These are phyloP conservation scores for Chrysocyon brachyurus DNA, from an alignment of 2,797 vertebrate species.

Conservation along the genomic window DNA sequence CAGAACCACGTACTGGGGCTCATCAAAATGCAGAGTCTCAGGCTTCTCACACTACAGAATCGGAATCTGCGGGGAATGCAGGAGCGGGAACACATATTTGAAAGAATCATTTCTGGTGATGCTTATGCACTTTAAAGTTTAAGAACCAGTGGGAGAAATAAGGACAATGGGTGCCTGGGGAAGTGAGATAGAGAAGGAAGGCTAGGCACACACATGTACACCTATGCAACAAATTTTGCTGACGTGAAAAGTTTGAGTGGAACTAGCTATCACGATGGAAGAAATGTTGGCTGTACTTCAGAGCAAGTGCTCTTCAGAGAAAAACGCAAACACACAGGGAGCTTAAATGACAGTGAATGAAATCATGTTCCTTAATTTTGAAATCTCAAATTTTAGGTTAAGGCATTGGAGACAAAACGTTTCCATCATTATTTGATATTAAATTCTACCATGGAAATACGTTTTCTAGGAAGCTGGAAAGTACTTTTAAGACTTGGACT, in stretches of 20 bases:
- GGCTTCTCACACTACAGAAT: neutral
- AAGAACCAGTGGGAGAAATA: neutral
- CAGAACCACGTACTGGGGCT: neutral
- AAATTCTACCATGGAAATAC: neutral
- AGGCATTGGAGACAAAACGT: neutral
- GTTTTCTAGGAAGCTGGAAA: neutral
- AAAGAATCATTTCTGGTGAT: neutral
- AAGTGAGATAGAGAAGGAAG: neutral
- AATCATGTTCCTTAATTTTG: neutral
- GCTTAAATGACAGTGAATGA: slow-evolving; percentile 21
- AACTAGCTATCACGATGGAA: neutral
- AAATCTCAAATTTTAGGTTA: slow-evolving; percentile 14
- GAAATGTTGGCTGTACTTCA: slow-evolving; percentile 22
- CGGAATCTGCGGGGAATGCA: neutral
- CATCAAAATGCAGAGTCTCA: neutral
- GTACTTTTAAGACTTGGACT: neutral
- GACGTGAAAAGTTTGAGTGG: neutral
- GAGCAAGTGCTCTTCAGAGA: neutral
- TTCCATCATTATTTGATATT: neutral
- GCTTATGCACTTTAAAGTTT: neutral
- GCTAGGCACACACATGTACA: accelerated
- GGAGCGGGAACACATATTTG: neutral
- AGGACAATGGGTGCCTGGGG: neutral
- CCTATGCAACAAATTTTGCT: neutral
- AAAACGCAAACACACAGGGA: neutral